Evolutionary conservation across 2,113 vertebrate species (phyloP), one percentile per base, ranked within the genome.

Genomic region (Pholis gunnellus): DNA sequence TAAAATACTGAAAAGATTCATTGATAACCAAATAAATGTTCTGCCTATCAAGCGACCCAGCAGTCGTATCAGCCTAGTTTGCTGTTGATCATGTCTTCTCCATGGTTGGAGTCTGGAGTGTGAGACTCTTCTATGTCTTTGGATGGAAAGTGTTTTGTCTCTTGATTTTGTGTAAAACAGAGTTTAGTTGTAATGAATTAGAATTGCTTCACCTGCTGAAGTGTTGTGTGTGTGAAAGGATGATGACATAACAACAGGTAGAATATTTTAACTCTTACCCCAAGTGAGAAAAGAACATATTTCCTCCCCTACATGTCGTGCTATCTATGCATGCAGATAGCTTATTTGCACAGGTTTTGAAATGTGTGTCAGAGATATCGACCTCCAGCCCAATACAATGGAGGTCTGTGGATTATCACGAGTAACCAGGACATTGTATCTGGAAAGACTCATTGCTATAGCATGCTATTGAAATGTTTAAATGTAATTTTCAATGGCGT

Each of bases 321-420:
- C 7, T 52, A 36, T 78, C 70, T 17, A 5, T 36, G 18, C 40
- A 50, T 59, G 15, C 74, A 75, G 20, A 71, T 25, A 52, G n/a
- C 13, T 70, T 84, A 65, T 87, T 89, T 75, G 61, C 34, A 20
- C 52, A 69, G 5, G 61, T 84, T 84, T 86, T 70, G 77, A 78
- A 86, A 88, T 77, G n/a, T 83, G 38, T 85, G 50, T 71, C 29
- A 8, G 13, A 15, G 56, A 56, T 85, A 83, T 46, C 22, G 67
- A 72, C 29, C 20, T 65, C 40, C 50, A 18, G 2, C 3, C 18
- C 44, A 42, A 36, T 5, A 81, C 84, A 86, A 78, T 72, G 42
- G 27, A 54, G 1, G 25, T 57, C 22, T 75, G 73, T 66, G 57
- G 1, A 27, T 82, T 82, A 63, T 82, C 68, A 70, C 29, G 20